These are phyloP conservation scores for Ylistrum balloti DNA, from an alignment of 1,140 invertebrate genomes.

Conservation along the genomic window DNA sequence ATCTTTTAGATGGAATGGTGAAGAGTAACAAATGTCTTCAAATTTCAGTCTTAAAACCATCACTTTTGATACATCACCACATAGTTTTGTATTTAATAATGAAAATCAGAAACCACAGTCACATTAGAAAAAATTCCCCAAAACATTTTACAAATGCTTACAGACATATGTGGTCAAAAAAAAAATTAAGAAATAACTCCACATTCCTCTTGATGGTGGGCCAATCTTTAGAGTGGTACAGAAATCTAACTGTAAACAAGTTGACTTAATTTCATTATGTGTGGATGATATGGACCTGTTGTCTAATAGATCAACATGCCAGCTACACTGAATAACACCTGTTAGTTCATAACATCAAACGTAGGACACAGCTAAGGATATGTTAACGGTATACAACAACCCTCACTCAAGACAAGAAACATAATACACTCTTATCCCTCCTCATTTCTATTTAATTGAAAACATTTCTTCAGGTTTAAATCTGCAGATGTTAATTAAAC, in stretches of 20 bases:
- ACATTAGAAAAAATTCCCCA: no score
- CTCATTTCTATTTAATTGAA: not conserved
- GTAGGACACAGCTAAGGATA: not conserved
- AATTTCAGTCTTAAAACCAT: no score
- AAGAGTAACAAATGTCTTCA: no score
- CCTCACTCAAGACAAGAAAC: not conserved
- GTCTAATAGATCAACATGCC: not conserved
- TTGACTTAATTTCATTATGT: conserved; percentile 30
- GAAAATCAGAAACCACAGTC: no score
- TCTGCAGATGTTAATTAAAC: not conserved
- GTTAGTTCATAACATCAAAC: not conserved
- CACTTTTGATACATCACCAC: no score
- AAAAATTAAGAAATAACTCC: not conserved
- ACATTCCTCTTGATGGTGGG: not conserved
- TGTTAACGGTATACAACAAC: not conserved
- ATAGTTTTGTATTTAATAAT: no score
- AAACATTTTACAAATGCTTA: not conserved
- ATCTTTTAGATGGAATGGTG: no score
- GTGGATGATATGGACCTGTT: not conserved
- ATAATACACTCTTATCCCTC: not conserved
- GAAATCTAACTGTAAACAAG: not conserved
- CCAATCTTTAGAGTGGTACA: not conserved
- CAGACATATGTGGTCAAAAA: not conserved
- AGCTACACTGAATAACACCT: not conserved
- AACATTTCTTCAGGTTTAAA: not conserved